These are phyloP conservation scores for Morphnarchus princeps DNA, from an alignment of 2,113 vertebrate genomes.

Conservation along the genomic window DNA sequence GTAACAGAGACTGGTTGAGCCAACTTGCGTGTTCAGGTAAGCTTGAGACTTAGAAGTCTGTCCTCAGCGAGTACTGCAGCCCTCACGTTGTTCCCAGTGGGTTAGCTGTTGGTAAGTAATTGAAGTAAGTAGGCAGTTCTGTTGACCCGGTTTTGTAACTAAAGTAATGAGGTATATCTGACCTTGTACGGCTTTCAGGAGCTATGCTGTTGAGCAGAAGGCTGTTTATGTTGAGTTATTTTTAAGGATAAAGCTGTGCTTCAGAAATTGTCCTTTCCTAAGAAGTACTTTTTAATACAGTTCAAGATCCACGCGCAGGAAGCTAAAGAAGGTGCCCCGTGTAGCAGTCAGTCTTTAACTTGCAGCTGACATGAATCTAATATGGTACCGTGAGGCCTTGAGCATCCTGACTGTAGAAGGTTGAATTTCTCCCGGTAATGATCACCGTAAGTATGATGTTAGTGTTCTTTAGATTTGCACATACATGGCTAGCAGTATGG, in stretches of 20 bases:
- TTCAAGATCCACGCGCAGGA: not conserved
- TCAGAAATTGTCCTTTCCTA: not conserved
- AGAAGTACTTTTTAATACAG: not conserved
- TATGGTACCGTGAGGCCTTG: not conserved
- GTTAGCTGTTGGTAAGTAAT: not conserved
- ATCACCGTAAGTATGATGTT: rapidly evolving
- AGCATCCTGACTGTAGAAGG: not conserved
- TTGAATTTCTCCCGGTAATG: not conserved
- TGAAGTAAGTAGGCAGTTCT: not conserved
- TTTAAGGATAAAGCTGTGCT: not conserved
- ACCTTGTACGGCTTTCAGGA: not conserved
- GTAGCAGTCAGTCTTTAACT: not conserved
- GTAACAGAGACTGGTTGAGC: not conserved
- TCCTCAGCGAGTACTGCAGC: not conserved
- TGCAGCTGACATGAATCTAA: not conserved
- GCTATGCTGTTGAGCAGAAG: not conserved
- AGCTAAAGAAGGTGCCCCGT: rapidly evolving
- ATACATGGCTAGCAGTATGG: rapidly evolving
- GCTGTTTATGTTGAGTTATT: not conserved
- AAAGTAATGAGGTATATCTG: not conserved
- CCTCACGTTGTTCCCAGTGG: not conserved
- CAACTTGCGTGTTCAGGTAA: not conserved
- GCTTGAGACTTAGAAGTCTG: not conserved
- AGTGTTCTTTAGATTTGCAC: not conserved
- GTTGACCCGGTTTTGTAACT: not conserved